phyloP scores from a whole-genome alignment of 2,888 invertebrate species.

The Venusia cambrica region DNA sequence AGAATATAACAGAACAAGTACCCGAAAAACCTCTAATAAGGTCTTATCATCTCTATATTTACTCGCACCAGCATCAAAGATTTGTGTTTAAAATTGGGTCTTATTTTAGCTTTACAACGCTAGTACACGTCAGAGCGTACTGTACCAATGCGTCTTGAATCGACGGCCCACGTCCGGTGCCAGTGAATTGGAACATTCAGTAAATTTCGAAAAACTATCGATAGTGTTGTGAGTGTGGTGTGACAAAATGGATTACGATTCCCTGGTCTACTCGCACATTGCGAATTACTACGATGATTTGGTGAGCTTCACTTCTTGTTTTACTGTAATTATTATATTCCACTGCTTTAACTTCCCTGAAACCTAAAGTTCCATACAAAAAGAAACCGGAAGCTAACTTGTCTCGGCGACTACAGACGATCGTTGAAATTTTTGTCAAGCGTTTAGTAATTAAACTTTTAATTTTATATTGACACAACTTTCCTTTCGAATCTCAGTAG shows the following conservation, averaged over 20 bases:
- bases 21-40: conserved; percentile 24
- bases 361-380: too few species aligned
- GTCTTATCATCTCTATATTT: conserved; percentile 59
- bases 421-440: too few species aligned
- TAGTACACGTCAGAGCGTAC: conserved; percentile 72
- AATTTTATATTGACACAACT: too few species aligned
- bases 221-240: conserved; percentile 24
- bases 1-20: conserved; percentile 7
- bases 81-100: conserved; percentile 82
- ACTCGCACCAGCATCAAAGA: conserved; percentile 64
- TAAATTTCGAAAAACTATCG: conserved; percentile 18
- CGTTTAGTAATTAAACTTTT: too few species aligned
- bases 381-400: too few species aligned
- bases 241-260: conserved; percentile 83
- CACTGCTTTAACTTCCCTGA: too few species aligned
- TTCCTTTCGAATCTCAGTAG: too few species aligned
- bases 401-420: too few species aligned
- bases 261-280: conserved; percentile 83
- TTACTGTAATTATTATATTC: too few species aligned
- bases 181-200: conserved; percentile 30
- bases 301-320: conserved; percentile 54
- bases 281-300: conserved; percentile 83
- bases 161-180: conserved; percentile 52
- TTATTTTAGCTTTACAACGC: conserved; percentile 81
- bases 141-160: conserved; percentile 77